Evolutionary conservation across 2,797 vertebrate genomes (phyloP).

Genomic region (Neosalanx taihuensis): DNA sequence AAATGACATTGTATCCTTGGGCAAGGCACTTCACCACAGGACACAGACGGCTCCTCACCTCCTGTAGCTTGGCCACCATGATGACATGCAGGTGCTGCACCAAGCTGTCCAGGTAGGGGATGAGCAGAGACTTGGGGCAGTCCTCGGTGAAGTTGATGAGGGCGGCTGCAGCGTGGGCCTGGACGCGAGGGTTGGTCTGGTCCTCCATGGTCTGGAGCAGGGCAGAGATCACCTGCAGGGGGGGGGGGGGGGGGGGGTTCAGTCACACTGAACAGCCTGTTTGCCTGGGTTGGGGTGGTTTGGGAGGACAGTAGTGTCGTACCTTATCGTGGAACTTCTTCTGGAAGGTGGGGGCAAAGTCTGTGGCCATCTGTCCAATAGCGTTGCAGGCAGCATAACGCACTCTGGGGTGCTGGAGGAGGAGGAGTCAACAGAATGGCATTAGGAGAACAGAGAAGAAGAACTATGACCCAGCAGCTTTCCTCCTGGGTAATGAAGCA

Average conservation of each 20-base stretch:
- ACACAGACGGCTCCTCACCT: constrained; percentile 63
- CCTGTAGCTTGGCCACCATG: constrained; percentile 95
- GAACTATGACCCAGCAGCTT: not conserved
- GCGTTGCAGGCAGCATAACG: constrained; percentile 98
- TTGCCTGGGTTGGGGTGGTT: too few species aligned
- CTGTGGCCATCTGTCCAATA: constrained; percentile 98
- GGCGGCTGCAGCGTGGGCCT: constrained; percentile 94
- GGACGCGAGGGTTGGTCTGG: constrained; percentile 93
- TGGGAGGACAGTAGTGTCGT: constrained; percentile 2
- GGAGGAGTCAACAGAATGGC: not conserved
- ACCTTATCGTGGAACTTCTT: constrained; percentile 99
- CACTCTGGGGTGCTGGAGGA: constrained; percentile 90
- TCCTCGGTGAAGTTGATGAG: constrained; percentile 99
- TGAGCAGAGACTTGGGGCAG: constrained; percentile 91
- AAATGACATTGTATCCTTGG: too few species aligned
- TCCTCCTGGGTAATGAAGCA: too few species aligned
- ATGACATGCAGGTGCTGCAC: constrained; percentile 95
- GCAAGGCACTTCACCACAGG: too few species aligned
- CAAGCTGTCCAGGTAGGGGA: constrained; percentile 91
- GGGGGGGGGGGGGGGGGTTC: not conserved
- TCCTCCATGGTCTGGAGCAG: constrained; percentile 97
- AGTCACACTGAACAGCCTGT: not conserved
- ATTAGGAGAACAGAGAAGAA: not conserved
- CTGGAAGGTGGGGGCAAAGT: constrained; percentile 98
- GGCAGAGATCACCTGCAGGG: constrained; percentile 85